Base-by-base conservation (phyloP, 2,113 vertebrate species). In the Merops nubicus region DNA sequence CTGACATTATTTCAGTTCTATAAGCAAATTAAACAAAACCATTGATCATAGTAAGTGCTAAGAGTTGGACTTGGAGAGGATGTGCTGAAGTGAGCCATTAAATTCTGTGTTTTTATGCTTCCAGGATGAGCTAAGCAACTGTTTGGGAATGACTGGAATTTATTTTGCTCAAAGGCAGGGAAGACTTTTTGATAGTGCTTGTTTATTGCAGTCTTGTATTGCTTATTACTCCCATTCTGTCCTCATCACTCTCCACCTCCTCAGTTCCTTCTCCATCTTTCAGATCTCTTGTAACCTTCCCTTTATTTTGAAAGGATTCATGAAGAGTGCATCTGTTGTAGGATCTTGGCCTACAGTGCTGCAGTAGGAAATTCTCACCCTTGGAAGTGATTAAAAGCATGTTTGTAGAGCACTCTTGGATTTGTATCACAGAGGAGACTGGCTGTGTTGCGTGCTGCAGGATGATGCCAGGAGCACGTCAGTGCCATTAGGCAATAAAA, bases 361-460 rank as follows among this genome's bases (percentile, higher is more conserved):
- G n/a, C 34, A 33, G 36, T 36, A 77, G 76, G 64, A 47, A 40
- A 34, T 73, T 53, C 8, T 87, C 7, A 21, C 40, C 22, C 19
- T 51, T 63, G 31, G 77, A 31, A n/a, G 31, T 51, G 6, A 50
- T 25, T 50, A 12, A 29, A 60, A 38, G 31, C 0, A 1, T 42
- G 25, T 78, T 42, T n/a, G 60, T 59, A 42, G 36, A 34, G 28
- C 10, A 11, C 13, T 72, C 21, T 77, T 20, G 38, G 33, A 20
- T 51, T 81, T 47, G 12, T 68, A 13, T n/a, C n/a, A n/a, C 14
- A 47, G 38, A 26, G 42, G 65, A 73, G 48, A 22, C 40, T 33
- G 59, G 23, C 53, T 1, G 0, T 0, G 0, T 67, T 68, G 25
- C 3, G 1, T 22, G 36, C 57, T 33, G 42, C 36, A 60, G 63